A percentile compares a stretch with the other conserved stretches of the same genome.
Conservation (phyloP, 2,888 invertebrate genomes). For the Acleris laterana region DNA sequence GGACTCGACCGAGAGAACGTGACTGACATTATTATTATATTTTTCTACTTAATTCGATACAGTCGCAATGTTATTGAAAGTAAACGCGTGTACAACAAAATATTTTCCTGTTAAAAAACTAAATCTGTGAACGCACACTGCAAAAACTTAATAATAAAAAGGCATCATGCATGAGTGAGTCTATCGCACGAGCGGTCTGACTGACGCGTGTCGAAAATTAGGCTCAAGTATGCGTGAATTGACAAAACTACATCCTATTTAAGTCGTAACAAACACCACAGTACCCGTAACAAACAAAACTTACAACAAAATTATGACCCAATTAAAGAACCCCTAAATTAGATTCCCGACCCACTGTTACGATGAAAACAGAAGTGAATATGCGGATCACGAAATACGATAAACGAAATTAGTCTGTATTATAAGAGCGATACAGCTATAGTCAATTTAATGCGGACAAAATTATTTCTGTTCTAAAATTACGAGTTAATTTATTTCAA, state of each 20-base stretch:
- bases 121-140: conserved; percentile 1
- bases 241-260: conserved; percentile 43
- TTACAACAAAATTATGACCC: conserved; percentile 52
- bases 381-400: conserved; percentile 28
- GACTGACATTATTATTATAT: conserved; percentile 43
- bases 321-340: conserved; percentile 59
- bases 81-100: conserved; percentile 25
- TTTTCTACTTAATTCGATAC: conserved; percentile 19
- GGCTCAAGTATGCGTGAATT: conserved; percentile 44
- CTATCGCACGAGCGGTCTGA: background rate
- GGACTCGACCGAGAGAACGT: conserved; percentile 47
- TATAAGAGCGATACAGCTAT: conserved; percentile 16
- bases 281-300: conserved; percentile 47
- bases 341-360: conserved; percentile 50
- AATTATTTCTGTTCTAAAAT: conserved; percentile 25
- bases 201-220: conserved; percentile 44
- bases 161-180: conserved; percentile 17
- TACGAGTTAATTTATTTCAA: conserved; percentile 42
- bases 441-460: conserved; percentile 25
- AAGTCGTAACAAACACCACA: conserved; percentile 45
- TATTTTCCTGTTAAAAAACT: conserved; percentile 20
- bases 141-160: conserved; percentile 30
- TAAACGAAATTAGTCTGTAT: conserved; percentile 27
- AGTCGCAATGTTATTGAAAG: conserved; percentile 28
- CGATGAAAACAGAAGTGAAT: conserved; percentile 38